Evolutionary conservation across 2,888 invertebrate species (phyloP), one percentile per base, ranked within the genome.

Genomic region (Polydrusus cervinus): DNA sequence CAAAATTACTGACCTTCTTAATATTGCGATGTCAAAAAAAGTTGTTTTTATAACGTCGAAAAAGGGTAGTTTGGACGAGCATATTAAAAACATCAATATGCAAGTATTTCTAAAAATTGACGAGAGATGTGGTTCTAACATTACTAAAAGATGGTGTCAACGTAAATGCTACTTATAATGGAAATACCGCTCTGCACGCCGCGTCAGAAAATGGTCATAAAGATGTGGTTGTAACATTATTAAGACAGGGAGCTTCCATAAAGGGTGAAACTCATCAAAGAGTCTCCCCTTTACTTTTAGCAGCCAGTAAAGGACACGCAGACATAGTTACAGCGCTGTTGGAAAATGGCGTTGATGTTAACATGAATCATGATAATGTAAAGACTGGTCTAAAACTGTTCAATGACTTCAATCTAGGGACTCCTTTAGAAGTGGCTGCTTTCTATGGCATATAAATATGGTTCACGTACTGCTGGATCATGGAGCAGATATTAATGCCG

Each of bases 351-450:
- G 68, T 68, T 11, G 18, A 47, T 69, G 40, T 74, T 38, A 47
- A 75, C 7, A 30, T 30, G 7, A 30, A 30, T 3, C 3, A 3
- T 30, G 3, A 30, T 30, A 7, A 3, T 16, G 14, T 57, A 25
- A 65, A 20, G 34, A 38, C 14, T 60, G 9, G 11, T 30, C 18
- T 62, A 14, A 68, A 40, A n/a, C n/a, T n/a, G n/a, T n/a, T n/a
- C n/a, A n/a, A n/a, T n/a, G n/a, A n/a, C n/a, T n/a, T n/a, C n/a
- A n/a, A n/a, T n/a, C n/a, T n/a, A 40, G 11, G n/a, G n/a, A 75
- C 71, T 3, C 66, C 75, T 30, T 30, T 81, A 18, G 77, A 81
- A 14, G 34, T 69, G 40, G 80, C 80, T n/a, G 73, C 69, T 9
- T 11, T 11, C 11, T 62, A 60, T 14, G 77, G 77, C 67, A 77